Percentiles rank a stretch among this genome's conserved stretches.
phyloP scores from a whole-genome alignment of 2,113 vertebrate genomes.

The Tyto alba region DNA sequence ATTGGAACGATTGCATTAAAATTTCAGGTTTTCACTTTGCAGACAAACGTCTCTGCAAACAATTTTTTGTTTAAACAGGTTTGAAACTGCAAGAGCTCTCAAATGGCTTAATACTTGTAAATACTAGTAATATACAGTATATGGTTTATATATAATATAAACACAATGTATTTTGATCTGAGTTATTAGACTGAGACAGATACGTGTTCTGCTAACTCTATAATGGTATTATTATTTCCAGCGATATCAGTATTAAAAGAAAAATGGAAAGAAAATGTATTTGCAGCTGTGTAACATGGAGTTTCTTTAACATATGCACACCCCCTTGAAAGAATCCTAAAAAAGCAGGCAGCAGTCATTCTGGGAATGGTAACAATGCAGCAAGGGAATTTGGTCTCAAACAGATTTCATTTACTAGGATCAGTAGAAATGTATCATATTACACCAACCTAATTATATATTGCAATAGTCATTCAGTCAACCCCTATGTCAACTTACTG shows the following conservation, averaged over 20 bases:
- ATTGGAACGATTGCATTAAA: conserved; percentile 41
- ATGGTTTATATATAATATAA: neutral
- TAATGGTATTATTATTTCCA: neutral
- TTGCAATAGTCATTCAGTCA: conserved; percentile 55
- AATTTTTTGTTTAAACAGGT: neutral
- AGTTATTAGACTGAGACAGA: neutral
- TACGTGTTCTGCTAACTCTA: neutral
- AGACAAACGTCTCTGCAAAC: conserved; percentile 20
- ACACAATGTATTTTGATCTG: neutral
- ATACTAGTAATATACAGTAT: neutral
- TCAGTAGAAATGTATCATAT: conserved; percentile 39
- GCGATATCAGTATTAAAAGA: neutral
- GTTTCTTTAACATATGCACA: neutral
- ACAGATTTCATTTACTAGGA: conserved; percentile 34
- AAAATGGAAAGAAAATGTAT: neutral
- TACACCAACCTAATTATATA: conserved; percentile 51
- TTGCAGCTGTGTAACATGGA: neutral
- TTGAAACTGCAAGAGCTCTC: neutral
- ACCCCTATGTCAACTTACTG: conserved; percentile 30
- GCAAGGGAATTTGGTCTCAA: conserved; percentile 20
- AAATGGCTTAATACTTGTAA: neutral
- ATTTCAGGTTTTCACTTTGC: neutral
- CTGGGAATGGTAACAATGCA: neutral
- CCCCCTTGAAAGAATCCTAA: neutral
- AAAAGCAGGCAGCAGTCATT: neutral